A percentile compares a stretch with the other conserved stretches of the same genome.
Conservation (phyloP, 2,797 vertebrate species). For the Cephalopachus bancanus region DNA sequence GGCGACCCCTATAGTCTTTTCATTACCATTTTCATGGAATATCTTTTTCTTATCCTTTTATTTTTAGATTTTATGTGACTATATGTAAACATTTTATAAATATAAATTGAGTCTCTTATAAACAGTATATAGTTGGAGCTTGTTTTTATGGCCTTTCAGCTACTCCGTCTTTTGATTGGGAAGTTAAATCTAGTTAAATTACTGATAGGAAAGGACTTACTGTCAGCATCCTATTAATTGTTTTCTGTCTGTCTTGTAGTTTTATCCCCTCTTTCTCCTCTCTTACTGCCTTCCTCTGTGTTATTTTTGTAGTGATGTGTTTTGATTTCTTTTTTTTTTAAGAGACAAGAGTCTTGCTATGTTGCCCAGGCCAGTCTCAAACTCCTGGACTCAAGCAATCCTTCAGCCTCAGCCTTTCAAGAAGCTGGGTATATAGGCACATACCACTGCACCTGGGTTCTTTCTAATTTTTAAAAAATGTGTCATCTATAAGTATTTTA, state of each 20-base stretch:
- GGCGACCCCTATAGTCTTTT: background rate
- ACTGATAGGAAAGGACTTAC: background rate
- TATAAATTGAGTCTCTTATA: background rate
- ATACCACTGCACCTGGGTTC: no score
- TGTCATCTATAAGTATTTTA: no score
- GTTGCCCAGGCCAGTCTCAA: no score
- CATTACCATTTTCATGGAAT: background rate
- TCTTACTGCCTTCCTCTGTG: background rate
- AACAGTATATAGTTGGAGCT: background rate
- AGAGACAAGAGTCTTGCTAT: no score
- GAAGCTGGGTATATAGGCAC: no score
- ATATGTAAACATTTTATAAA: background rate
- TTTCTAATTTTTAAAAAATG: no score
- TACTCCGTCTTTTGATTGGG: background rate
- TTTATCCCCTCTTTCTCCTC: background rate
- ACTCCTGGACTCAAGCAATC: no score
- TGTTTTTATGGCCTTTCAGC: background rate
- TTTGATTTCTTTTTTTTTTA: no score
- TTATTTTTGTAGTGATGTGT: no score
- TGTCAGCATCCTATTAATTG: background rate
- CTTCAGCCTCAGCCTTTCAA: no score
- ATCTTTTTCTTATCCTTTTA: background rate
- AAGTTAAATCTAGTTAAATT: background rate
- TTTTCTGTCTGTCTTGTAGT: background rate
- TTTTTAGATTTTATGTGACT: background rate